Evolutionary conservation across 2,113 vertebrate species (phyloP).

Genomic region (Maccullochella peelii): DNA sequence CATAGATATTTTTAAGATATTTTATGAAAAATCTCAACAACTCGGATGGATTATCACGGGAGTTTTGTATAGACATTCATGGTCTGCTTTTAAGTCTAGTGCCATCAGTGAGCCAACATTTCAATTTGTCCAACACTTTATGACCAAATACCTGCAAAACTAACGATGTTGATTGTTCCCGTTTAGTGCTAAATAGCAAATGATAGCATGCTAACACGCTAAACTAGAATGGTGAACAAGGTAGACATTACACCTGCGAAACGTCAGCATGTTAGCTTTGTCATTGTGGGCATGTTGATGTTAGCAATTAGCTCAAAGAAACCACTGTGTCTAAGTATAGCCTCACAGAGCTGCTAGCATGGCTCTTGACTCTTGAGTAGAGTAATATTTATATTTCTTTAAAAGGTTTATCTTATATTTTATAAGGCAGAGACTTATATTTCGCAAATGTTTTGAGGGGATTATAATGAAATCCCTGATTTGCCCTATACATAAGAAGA

Average conservation of each 20-base stretch:
- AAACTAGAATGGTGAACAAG: neutral
- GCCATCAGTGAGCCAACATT: neutral
- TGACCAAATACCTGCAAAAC: neutral
- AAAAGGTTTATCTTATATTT: neutral
- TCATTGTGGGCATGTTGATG: neutral
- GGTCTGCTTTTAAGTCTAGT: neutral
- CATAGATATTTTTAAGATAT: neutral
- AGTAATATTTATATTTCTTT: neutral
- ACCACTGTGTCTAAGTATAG: neutral
- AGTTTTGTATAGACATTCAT: neutral
- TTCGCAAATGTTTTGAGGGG: neutral
- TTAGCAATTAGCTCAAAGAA: neutral
- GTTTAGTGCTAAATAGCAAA: neutral
- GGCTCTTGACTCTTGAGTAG: neutral
- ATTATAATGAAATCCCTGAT: neutral
- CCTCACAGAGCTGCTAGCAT: neutral
- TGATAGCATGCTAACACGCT: neutral
- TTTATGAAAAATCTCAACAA: neutral
- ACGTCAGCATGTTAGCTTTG: neutral
- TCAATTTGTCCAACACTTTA: neutral
- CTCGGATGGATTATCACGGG: neutral
- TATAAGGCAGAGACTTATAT: neutral
- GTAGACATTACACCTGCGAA: neutral
- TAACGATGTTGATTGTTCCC: neutral
- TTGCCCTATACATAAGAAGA: slow-evolving; percentile 13